Evolutionary conservation across 2,797 vertebrate genomes (phyloP).

Genomic region (Stomatorhinus walkeri): DNA sequence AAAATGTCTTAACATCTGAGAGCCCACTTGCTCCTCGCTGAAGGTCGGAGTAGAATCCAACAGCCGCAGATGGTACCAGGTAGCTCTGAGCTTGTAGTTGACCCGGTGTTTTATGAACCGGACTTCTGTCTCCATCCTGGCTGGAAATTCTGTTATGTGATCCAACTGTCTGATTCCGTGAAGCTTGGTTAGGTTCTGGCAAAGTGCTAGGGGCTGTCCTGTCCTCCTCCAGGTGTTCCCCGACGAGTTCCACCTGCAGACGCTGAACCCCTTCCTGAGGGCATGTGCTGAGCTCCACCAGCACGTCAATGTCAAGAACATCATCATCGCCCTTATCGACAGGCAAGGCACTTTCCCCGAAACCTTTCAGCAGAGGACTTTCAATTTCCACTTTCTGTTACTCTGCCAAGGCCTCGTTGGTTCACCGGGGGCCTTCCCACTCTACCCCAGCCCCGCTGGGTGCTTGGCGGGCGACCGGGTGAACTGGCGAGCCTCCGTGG

Average conservation of each 20-base stretch:
- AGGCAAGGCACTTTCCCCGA: constrained; percentile 56
- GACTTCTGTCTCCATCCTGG: not conserved
- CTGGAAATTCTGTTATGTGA: not conserved
- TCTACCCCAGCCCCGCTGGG: not conserved
- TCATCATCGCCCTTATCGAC: constrained; percentile 98
- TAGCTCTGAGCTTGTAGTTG: not conserved
- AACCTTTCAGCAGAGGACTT: not conserved
- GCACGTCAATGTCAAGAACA: constrained; percentile 98
- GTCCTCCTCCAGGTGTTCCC: constrained; percentile 77
- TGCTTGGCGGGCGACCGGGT: not conserved
- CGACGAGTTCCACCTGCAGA: constrained; percentile 98
- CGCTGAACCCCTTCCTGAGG: constrained; percentile 91
- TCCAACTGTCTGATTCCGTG: not conserved
- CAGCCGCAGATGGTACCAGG: not conserved
- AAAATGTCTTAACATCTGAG: not conserved
- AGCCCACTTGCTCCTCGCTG: not conserved
- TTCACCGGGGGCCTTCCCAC: not conserved
- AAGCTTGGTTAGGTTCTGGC: not conserved
- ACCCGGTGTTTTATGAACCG: not conserved
- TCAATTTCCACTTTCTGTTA: not conserved
- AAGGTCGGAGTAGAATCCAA: not conserved
- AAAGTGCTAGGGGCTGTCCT: not conserved
- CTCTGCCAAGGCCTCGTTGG: not conserved
- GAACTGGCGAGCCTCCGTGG: not conserved
- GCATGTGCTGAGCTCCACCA: constrained; percentile 96